Evolutionary conservation across 2,888 invertebrate species (phyloP).

Genomic region (Gymnosoma rotundatum): DNA sequence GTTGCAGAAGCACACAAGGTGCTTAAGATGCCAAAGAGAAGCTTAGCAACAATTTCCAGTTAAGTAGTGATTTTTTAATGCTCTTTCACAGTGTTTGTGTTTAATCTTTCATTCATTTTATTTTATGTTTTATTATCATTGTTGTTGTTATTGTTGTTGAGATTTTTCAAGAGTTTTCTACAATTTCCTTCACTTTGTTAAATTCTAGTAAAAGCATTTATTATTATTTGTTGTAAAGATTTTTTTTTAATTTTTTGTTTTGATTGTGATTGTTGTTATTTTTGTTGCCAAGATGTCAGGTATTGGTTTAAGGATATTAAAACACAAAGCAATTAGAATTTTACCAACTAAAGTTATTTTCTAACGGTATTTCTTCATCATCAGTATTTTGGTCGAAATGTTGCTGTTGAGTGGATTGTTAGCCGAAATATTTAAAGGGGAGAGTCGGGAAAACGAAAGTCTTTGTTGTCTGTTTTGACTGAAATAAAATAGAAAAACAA

Average conservation of each 20-base stretch:
- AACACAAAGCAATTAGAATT: slow-evolving; percentile 67
- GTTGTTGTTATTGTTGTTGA: slow-evolving; percentile 61
- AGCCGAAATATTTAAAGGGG: neutral
- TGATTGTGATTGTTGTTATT: slow-evolving; percentile 21
- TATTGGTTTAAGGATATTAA: slow-evolving; percentile 70
- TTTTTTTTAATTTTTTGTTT: neutral
- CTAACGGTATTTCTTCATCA: slow-evolving; percentile 42
- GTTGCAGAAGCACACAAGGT: slow-evolving; percentile 17
- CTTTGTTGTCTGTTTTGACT: slow-evolving; percentile 12
- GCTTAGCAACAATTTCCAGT: slow-evolving; percentile 65
- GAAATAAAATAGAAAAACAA: slow-evolving; percentile 30
- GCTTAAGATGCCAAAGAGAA: slow-evolving; percentile 47
- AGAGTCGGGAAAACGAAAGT: neutral
- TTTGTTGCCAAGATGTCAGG: slow-evolving; percentile 48
- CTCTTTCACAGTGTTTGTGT: slow-evolving; percentile 58
- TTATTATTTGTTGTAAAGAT: slow-evolving; percentile 1
- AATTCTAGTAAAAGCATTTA: slow-evolving; percentile 18
- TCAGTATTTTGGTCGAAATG: neutral
- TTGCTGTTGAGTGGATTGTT: neutral
- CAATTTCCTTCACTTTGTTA: slow-evolving; percentile 59
- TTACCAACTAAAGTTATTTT: slow-evolving; percentile 54
- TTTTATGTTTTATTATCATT: neutral
- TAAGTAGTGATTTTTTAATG: slow-evolving; percentile 67
- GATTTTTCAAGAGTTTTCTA: slow-evolving; percentile 59
- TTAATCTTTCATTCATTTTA: slow-evolving; percentile 58